Percentiles rank a stretch among this genome's conserved stretches.
phyloP scores from a whole-genome alignment of 2,888 invertebrate genomes.

The Lapara coniferarum region DNA sequence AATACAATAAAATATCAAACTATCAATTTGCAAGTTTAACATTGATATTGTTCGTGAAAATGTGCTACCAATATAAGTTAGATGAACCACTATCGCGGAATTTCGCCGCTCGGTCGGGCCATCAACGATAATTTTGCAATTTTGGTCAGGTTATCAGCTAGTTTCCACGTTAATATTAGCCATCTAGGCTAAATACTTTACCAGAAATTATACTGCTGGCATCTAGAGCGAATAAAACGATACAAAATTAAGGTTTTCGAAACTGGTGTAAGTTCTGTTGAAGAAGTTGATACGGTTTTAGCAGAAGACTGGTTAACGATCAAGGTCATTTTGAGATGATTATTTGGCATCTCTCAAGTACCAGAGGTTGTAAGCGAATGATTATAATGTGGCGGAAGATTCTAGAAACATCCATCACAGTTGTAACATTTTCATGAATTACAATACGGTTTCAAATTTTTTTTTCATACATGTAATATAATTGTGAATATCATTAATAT shows the following conservation, averaged over 20 bases:
- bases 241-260: not conserved
- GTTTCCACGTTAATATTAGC: conserved; percentile 5
- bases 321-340: too few relatives aligned
- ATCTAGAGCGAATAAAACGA: not conserved
- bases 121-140: conserved; percentile 17
- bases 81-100: not conserved
- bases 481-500: too few relatives aligned
- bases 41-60: not conserved
- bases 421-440: too few relatives aligned
- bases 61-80: not conserved
- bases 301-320: too few relatives aligned
- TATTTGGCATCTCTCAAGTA: too few relatives aligned
- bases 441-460: too few relatives aligned
- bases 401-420: too few relatives aligned
- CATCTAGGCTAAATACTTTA: not conserved
- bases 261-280: not conserved
- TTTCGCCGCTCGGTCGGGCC: conserved; percentile 1
- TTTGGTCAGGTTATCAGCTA: conserved; percentile 2
- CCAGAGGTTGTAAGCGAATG: too few relatives aligned
- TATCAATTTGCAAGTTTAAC: not conserved
- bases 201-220: not conserved
- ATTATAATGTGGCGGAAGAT: too few relatives aligned
- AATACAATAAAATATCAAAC: not conserved
- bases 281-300: too few relatives aligned
- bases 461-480: not conserved